Percentiles rank a stretch among this genome's conserved stretches.
These are phyloP conservation scores for Antedon bifida DNA, from an alignment of 35 echinoderm and acorn worm genomes.

Conservation along the genomic window DNA sequence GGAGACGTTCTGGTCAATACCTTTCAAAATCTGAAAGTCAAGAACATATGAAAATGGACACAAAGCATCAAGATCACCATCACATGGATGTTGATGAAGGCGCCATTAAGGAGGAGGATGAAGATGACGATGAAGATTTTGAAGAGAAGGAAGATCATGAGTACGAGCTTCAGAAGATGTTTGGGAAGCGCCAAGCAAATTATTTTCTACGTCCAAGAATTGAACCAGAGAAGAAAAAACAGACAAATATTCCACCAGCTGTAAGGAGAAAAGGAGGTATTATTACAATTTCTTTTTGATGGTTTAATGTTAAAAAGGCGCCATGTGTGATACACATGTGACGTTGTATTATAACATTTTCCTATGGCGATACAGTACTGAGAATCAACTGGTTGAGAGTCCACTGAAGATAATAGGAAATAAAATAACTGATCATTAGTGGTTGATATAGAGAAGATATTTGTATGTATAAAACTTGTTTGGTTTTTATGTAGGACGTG, in stretches of 20 bases:
- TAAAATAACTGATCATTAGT: no score
- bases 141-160: background rate
- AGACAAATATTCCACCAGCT: background rate
- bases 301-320: no score
- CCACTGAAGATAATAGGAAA: no score
- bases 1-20: background rate
- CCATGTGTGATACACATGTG: no score
- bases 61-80: background rate
- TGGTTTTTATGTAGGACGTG: slow-evolving; percentile 56
- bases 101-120: background rate
- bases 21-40: background rate
- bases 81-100: background rate
- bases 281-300: no score
- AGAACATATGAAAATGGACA: background rate
- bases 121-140: background rate
- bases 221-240: slow-evolving; percentile 8
- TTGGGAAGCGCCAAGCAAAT: slow-evolving; percentile 1
- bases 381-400: no score
- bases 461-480: no score
- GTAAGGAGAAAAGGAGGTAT: background rate
- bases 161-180: background rate
- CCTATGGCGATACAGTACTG: no score
- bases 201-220: slow-evolving; percentile 10
- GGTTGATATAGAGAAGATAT: no score
- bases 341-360: no score